Percentiles rank a stretch among this genome's conserved stretches.
phyloP scores from a whole-genome alignment of 2,888 invertebrate species.

The Drosophila anomalipes region DNA sequence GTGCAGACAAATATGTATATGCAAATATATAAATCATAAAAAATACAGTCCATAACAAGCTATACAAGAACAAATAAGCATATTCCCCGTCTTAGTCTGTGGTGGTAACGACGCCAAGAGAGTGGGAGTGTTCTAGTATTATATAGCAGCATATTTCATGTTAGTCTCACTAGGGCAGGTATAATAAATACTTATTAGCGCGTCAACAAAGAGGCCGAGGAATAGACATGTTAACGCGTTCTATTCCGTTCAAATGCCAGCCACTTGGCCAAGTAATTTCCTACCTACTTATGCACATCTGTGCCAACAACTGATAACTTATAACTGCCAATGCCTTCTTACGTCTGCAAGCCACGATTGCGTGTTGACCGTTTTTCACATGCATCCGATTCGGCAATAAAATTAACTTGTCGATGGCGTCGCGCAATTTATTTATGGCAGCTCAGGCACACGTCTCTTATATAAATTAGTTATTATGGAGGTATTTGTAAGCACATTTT shows the following conservation, averaged over 20 bases:
- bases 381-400: conserved; percentile 46
- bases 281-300: conserved; percentile 40
- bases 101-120: neutral
- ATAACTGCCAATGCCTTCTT: conserved; percentile 20
- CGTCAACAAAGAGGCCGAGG: conserved; percentile 1
- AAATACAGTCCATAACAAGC: neutral
- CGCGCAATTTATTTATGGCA: conserved; percentile 56
- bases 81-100: neutral
- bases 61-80: neutral
- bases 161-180: neutral
- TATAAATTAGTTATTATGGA: conserved; percentile 6
- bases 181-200: conserved; percentile 3
- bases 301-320: conserved; percentile 29
- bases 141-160: conserved; percentile 1
- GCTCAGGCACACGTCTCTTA: conserved; percentile 31
- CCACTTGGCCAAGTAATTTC: conserved; percentile 28
- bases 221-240: conserved; percentile 2
- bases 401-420: conserved; percentile 52
- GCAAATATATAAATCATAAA: neutral
- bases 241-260: neutral
- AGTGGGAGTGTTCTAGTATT: neutral
- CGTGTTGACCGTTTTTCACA: conserved; percentile 43
- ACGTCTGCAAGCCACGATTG: conserved; percentile 37
- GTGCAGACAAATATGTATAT: neutral
- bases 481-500: neutral